Evolutionary conservation across 64 coral and sea anemone species (phyloP).

Genomic region (Montipora foliosa): DNA sequence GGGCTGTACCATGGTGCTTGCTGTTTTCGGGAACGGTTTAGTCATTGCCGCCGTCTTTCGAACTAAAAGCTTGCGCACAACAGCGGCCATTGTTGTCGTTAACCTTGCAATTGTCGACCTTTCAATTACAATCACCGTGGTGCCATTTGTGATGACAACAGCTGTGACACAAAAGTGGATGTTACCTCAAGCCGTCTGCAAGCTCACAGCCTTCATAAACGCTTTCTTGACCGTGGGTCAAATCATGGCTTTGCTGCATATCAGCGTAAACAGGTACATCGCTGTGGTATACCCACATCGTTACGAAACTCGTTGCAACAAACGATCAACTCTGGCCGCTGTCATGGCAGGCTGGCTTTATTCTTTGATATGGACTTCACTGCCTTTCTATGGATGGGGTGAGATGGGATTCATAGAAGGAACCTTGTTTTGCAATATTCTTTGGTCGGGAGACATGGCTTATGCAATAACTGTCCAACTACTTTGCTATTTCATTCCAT

Average conservation of each 20-base stretch:
- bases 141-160: conserved; percentile 89
- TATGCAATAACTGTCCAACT: conserved; percentile 78
- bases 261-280: conserved; percentile 91
- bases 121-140: conserved; percentile 68
- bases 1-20: conserved; percentile 48
- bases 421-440: conserved; percentile 92
- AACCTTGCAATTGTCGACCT: conserved; percentile 91
- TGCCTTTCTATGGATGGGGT: conserved; percentile 97
- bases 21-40: conserved; percentile 84
- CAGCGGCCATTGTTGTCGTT: conserved; percentile 80
- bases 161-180: conserved; percentile 67
- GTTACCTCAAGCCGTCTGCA: conserved; percentile 57
- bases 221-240: conserved; percentile 94
- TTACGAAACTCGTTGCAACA: conserved; percentile 83
- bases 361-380: conserved; percentile 84
- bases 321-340: conserved; percentile 63
- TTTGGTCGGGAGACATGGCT: conserved; percentile 77
- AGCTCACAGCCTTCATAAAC: conserved; percentile 84
- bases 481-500: conserved; percentile 87
- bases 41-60: conserved; percentile 76
- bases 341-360: conserved; percentile 68
- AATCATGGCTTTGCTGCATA: conserved; percentile 88
- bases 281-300: conserved; percentile 84
- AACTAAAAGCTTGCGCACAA: conserved; percentile 72
- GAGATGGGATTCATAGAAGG: conserved; percentile 86